A percentile compares a stretch with the other conserved stretches of the same genome.
phyloP scores from a whole-genome alignment of 2,113 vertebrate species.

The Callipepla californica region DNA sequence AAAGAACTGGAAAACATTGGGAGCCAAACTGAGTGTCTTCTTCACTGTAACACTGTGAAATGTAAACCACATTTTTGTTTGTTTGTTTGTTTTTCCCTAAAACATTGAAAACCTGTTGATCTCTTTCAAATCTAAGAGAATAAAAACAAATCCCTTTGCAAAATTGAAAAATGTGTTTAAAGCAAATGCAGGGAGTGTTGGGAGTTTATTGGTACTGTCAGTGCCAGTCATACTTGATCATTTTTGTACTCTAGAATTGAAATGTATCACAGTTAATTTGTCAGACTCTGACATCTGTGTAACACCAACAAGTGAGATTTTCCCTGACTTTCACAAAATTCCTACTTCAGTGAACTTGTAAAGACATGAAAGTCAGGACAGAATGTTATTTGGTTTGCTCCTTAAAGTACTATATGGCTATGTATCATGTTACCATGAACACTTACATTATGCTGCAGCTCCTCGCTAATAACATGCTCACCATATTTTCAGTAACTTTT shows the following conservation, averaged over 20 bases:
- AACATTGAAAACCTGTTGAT: not conserved
- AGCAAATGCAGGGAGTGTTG: not conserved
- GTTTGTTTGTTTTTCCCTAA: not conserved
- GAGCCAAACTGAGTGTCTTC: not conserved
- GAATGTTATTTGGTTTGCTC: not conserved
- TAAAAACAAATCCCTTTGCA: not conserved
- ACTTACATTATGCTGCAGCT: not conserved
- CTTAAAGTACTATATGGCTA: not conserved
- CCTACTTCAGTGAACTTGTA: not conserved
- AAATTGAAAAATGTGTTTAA: not conserved
- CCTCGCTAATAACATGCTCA: not conserved
- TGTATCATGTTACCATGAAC: not conserved
- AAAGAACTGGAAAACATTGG: not conserved
- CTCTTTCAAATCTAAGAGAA: not conserved
- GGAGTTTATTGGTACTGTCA: not conserved
- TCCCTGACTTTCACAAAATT: not conserved
- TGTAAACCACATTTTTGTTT: not conserved
- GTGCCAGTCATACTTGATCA: not conserved
- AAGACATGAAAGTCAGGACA: not conserved
- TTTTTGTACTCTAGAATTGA: not conserved
- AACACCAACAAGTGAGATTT: not conserved
- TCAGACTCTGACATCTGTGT: fast-evolving
- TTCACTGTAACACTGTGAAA: not conserved
- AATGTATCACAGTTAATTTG: not conserved
- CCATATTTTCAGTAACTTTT: not conserved